Evolutionary conservation across 2,797 vertebrate species (phyloP).

Genomic region (Selene dorsalis): DNA sequence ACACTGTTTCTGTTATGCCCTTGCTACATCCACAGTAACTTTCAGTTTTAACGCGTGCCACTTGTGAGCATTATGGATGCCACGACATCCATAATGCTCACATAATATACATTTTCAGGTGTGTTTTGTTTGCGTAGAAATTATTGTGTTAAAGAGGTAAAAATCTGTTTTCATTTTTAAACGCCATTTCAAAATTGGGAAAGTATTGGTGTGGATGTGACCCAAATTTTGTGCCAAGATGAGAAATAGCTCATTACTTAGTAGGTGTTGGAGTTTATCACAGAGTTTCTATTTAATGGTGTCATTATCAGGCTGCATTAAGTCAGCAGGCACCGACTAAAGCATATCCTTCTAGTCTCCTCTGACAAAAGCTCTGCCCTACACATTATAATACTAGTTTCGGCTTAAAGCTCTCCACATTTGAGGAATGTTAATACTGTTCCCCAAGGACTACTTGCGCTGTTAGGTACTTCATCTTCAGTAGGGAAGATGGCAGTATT

Average conservation of each 20-base stretch:
- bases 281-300: slow-evolving; percentile 45
- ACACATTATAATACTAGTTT: slow-evolving; percentile 36
- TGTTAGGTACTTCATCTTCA: slow-evolving; percentile 55
- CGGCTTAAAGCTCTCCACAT: slow-evolving; percentile 39
- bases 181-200: no score
- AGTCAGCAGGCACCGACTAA: slow-evolving; percentile 24
- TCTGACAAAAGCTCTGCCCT: slow-evolving; percentile 30
- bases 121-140: no score
- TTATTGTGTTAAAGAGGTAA: no score
- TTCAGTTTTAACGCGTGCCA: no score
- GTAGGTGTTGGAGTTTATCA: slow-evolving; percentile 15
- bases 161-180: no score
- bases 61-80: no score
- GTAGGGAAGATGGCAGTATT: slow-evolving; percentile 34
- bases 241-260: slow-evolving; percentile 28
- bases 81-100: no score
- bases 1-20: neutral
- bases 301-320: slow-evolving; percentile 27
- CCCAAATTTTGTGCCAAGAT: neutral
- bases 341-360: slow-evolving; percentile 19
- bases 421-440: slow-evolving; percentile 42
- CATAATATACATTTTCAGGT: no score
- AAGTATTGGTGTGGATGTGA: neutral
- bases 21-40: neutral
- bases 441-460: slow-evolving; percentile 35